These are phyloP conservation scores for Sinopyrophorus schimmeli DNA, from an alignment of 2,888 invertebrate genomes.

Conservation along the genomic window DNA sequence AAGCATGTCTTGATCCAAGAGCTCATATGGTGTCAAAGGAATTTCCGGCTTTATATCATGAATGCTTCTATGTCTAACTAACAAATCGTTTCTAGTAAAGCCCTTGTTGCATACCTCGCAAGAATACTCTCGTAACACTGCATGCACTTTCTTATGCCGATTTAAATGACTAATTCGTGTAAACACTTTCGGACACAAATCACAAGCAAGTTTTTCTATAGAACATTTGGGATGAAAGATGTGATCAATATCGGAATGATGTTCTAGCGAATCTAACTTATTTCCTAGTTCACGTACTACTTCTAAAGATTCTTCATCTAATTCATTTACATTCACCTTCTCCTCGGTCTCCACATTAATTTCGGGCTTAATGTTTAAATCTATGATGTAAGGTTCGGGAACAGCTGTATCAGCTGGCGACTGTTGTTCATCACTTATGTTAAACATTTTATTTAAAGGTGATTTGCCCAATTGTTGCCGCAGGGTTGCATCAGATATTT, in stretches of 20 bases:
- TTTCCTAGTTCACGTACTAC: conserved; percentile 2
- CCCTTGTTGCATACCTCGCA: conserved; percentile 48
- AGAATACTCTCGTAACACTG: conserved; percentile 36
- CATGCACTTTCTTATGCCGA: conserved; percentile 37
- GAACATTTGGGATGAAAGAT: not conserved
- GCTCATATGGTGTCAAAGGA: conserved; percentile 14
- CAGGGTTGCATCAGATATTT: conserved; percentile 53
- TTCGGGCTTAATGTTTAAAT: conserved; percentile 39
- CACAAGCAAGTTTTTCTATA: conserved; percentile 45
- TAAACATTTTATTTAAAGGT: conserved; percentile 22
- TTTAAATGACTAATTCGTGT: conserved; percentile 46
- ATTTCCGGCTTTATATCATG: conserved; percentile 47
- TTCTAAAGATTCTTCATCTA: conserved; percentile 9
- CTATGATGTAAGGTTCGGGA: conserved; percentile 25
- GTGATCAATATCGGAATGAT: conserved; percentile 17
- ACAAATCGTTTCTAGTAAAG: conserved; percentile 47
- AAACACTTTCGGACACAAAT: conserved; percentile 57
- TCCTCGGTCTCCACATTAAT: conserved; percentile 33
- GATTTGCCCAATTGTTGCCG: conserved; percentile 45
- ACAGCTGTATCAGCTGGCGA: conserved; percentile 16
- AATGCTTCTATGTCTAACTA: conserved; percentile 47
- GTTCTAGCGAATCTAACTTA: conserved; percentile 17
- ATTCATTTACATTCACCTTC: no score
- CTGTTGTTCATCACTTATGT: conserved; percentile 27
- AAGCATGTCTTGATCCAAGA: conserved; percentile 19